Evolutionary conservation across 2,113 vertebrate species (phyloP).

Genomic region (Sus scrofa): DNA sequence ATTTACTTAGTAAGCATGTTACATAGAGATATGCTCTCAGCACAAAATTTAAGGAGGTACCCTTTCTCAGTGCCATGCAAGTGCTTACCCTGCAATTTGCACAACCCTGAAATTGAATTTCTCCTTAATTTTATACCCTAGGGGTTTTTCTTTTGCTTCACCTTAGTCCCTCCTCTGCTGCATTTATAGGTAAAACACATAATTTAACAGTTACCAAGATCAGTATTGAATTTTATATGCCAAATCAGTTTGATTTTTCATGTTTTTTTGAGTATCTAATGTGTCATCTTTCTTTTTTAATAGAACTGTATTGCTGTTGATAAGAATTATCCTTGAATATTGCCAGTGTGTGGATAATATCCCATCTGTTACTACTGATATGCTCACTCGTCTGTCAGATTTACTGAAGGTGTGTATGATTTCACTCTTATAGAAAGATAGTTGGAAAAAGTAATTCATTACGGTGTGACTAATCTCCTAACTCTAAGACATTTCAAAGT

Average conservation of each 20-base stretch:
- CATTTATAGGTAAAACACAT: not conserved
- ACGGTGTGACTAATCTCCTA: conserved; percentile 55
- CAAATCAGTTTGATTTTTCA: conserved; percentile 11
- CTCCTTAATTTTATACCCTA: not conserved
- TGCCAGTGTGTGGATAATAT: conserved; percentile 99
- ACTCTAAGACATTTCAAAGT: conserved; percentile 60
- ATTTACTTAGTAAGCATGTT: not conserved
- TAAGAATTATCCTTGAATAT: conserved; percentile 98
- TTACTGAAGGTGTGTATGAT: conserved; percentile 94
- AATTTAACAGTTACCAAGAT: conserved; percentile 16
- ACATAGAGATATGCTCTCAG: not conserved
- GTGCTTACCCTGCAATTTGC: not conserved
- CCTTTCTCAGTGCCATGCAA: not conserved
- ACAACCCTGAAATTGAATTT: not conserved
- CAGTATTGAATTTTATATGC: conserved; percentile 62
- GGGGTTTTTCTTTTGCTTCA: not conserved
- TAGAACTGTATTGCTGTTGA: conserved; percentile 98
- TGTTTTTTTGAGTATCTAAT: not conserved
- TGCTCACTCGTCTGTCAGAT: conserved; percentile 97
- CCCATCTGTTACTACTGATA: conserved; percentile 97
- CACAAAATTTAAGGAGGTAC: not conserved
- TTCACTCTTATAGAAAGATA: conserved; percentile 60
- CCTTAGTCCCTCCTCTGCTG: not conserved
- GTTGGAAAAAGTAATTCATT: conserved; percentile 58
- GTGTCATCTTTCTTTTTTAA: conserved; percentile 78